Base-by-base conservation (phyloP, 2,888 invertebrate species). In the Eupithecia subfuscata region DNA sequence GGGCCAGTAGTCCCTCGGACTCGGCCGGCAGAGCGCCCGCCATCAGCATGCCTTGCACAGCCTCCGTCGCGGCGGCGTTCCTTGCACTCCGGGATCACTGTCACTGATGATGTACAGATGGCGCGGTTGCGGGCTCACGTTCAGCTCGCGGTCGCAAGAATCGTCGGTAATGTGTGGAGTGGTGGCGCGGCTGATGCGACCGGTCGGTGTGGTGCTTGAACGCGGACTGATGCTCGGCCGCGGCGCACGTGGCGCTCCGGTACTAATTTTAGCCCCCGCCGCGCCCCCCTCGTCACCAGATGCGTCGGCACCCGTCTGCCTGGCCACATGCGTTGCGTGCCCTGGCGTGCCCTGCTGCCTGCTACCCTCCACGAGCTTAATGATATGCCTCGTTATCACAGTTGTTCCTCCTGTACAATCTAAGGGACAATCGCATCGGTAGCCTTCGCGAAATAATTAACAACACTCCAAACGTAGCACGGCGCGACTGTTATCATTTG, bases 11-110 rank as follows among this genome's bases (percentile, higher is more conserved):
- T 86, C 96, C 96, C 85, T 96, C 96, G 89, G 96, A 91, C 88
- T 96, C 96, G 85, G 95, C 95, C 86, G 95, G 95, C 89, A 94
- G 91, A 85, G 88, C 93, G 92, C 93, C 93, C 86, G 94, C 95
- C 96, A 96, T 96, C 91, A 96, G 91, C 96, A 96, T 96, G 88
- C 95, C 95, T 92, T 95, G 95, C 86, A 94, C 93, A 82, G 93
- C 83, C 92, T 95, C 94, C 93, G 95, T 95, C 87, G 94, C 94
- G 95, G 89, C 90, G 92, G 88, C 85, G 89, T 91, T 90, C 86
- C 84, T 88, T 85, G 85, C 94, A 92, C 92, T 88, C 85, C 83
- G 83, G 86, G 83, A 88, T 87, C 92, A 93, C 92, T 92, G 87
- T 90, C 90, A 93, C 92, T 91, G 37, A 37, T 37, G 37, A 37